A percentile compares a stretch with the other conserved stretches of the same genome.
Conservation (phyloP, 2,888 invertebrate genomes). For the Drosophila multiciliata region DNA sequence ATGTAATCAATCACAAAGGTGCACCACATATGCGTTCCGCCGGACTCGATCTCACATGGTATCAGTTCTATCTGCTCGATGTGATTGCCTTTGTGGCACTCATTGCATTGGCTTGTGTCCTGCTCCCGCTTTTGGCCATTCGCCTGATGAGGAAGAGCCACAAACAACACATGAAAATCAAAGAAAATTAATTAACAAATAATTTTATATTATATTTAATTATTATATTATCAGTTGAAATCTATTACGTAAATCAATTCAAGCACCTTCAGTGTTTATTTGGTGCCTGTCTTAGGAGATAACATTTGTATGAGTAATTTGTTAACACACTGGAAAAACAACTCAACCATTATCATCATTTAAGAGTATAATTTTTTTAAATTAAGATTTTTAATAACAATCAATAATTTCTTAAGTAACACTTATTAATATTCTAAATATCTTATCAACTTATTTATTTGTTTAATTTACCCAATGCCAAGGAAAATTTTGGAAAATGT, state of each 20-base stretch:
- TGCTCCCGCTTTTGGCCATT: conserved; percentile 12
- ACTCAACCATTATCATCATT: background rate
- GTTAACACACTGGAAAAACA: background rate
- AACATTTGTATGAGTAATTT: background rate
- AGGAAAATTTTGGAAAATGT: conserved; percentile 79
- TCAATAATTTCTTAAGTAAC: too few relatives aligned
- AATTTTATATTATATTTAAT: background rate
- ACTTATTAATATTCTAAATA: background rate
- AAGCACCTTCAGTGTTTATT: background rate
- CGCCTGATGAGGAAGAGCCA: conserved; percentile 34
- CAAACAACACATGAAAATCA: conserved; percentile 41
- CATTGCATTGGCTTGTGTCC: background rate
- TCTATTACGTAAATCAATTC: background rate
- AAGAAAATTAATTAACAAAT: conserved; percentile 34
- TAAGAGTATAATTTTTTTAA: too few relatives aligned
- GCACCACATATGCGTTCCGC: conserved; percentile 83
- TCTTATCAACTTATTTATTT: conserved; percentile 52
- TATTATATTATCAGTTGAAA: background rate
- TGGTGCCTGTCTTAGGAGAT: background rate
- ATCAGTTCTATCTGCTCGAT: conserved; percentile 84
- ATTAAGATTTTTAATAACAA: background rate
- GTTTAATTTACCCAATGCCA: conserved; percentile 69
- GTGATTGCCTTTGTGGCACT: conserved; percentile 69
- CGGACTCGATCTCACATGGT: conserved; percentile 83
- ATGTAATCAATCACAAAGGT: conserved; percentile 84